Percentiles rank a stretch among this genome's conserved stretches.
Conservation (phyloP, 2,797 vertebrate species). For the Limnodromus scolopaceus region DNA sequence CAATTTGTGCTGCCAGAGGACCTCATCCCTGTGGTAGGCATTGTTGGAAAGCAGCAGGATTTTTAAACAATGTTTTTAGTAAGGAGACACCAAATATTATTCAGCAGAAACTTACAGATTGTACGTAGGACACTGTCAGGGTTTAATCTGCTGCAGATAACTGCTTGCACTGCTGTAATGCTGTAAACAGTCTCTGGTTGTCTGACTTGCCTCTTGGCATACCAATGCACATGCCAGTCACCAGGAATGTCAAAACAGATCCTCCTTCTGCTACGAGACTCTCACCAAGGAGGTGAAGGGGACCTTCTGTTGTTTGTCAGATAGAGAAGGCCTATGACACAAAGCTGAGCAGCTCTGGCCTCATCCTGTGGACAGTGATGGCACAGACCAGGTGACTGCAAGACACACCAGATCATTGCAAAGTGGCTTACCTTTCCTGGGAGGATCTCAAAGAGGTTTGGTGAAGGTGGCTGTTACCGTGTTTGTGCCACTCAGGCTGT, state of each 20-base stretch:
- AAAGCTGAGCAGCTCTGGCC: not conserved
- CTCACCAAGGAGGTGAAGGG: not conserved
- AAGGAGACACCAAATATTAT: not conserved
- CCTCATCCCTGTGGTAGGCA: not conserved
- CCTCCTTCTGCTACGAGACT: not conserved
- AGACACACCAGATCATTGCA: not conserved
- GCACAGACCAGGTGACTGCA: not conserved
- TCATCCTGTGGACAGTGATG: not conserved
- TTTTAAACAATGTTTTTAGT: not conserved
- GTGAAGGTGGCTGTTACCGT: not conserved
- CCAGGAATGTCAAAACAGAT: not conserved
- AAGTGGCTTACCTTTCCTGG: not conserved
- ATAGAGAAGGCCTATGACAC: not conserved
- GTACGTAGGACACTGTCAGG: not conserved
- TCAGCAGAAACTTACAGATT: not conserved
- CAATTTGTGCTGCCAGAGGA: not conserved
- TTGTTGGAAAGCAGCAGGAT: not conserved
- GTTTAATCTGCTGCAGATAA: not conserved
- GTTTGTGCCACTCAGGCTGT: not conserved
- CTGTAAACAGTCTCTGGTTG: not conserved
- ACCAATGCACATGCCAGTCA: not conserved
- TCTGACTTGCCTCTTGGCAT: not conserved
- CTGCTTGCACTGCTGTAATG: not conserved
- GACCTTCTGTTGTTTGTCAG: not conserved
- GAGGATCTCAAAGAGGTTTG: not conserved